These are phyloP conservation scores for Phengaris arion DNA, from an alignment of 2,888 invertebrate species.

Conservation along the genomic window DNA sequence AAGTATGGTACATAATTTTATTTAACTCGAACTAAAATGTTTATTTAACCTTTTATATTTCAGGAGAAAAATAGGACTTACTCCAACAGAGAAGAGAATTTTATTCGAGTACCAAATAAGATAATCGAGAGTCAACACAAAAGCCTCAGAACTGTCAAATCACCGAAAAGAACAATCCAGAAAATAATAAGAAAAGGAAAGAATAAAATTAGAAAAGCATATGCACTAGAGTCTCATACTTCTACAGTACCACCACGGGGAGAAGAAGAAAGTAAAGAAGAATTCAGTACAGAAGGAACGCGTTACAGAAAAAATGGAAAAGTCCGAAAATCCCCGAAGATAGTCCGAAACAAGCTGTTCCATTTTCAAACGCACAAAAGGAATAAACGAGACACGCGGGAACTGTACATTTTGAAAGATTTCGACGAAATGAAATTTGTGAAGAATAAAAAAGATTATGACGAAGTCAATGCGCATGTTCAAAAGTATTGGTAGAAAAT, in stretches of 20 bases:
- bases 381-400: conserved; percentile 41
- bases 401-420: conserved; percentile 58
- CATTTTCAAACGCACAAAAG: conserved; percentile 47
- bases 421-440: conserved; percentile 62
- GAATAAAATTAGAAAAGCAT: conserved; percentile 52
- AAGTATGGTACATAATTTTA: too few relatives aligned
- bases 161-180: conserved; percentile 63
- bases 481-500: conserved; percentile 56
- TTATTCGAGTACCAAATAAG: conserved; percentile 54
- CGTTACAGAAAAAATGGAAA: conserved; percentile 50
- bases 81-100: conserved; percentile 60
- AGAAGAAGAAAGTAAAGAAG: conserved; percentile 41
- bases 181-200: conserved; percentile 67
- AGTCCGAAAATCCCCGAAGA: conserved; percentile 47
- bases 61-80: conserved; percentile 38
- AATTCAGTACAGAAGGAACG: conserved; percentile 47
- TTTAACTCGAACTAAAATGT: too few relatives aligned
- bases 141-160: conserved; percentile 49
- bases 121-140: conserved; percentile 51
- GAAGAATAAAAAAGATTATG: conserved; percentile 50
- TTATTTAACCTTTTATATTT: background rate
- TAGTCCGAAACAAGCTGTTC: conserved; percentile 58
- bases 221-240: conserved; percentile 44
- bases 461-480: conserved; percentile 53
- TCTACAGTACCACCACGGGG: conserved; percentile 44